These are phyloP conservation scores for Thalassophryne amazonica DNA, from an alignment of 2,797 vertebrate species.

Conservation along the genomic window DNA sequence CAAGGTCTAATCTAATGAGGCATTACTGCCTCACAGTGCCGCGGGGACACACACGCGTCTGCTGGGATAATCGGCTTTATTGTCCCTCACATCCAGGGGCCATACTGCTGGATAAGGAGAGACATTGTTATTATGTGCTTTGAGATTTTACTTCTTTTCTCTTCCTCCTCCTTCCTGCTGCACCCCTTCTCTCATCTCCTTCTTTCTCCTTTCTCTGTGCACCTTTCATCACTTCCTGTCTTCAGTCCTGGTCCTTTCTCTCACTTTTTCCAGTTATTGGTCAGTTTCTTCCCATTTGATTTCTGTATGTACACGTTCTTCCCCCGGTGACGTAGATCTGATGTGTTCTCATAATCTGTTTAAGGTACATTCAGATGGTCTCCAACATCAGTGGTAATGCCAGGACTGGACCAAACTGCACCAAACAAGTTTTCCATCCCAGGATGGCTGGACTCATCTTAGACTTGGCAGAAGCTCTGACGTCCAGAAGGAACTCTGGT, in stretches of 20 bases:
- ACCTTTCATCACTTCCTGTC: background rate
- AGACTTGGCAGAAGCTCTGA: no score
- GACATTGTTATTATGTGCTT: conserved; percentile 46
- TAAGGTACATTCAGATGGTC: no score
- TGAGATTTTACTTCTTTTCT: conserved; percentile 15
- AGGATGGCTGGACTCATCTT: no score
- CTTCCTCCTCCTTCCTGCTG: background rate
- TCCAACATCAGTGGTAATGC: no score
- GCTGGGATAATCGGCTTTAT: conserved; percentile 45
- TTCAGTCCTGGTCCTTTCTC: background rate
- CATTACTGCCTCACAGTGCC: conserved; percentile 35
- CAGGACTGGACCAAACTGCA: no score
- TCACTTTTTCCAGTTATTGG: background rate
- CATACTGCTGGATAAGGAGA: conserved; percentile 34
- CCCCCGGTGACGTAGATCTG: no score
- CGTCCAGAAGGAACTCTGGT: no score
- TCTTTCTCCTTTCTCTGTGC: background rate
- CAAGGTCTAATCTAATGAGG: conserved; percentile 47
- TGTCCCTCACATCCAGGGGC: conserved; percentile 23
- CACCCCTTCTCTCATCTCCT: background rate
- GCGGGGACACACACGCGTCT: conserved; percentile 18
- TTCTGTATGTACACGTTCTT: background rate
- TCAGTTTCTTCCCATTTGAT: background rate
- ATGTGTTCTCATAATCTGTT: no score
- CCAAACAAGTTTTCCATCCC: no score